Base-by-base conservation (phyloP, 2,888 invertebrate genomes). In the Pasiphila rectangulata region DNA sequence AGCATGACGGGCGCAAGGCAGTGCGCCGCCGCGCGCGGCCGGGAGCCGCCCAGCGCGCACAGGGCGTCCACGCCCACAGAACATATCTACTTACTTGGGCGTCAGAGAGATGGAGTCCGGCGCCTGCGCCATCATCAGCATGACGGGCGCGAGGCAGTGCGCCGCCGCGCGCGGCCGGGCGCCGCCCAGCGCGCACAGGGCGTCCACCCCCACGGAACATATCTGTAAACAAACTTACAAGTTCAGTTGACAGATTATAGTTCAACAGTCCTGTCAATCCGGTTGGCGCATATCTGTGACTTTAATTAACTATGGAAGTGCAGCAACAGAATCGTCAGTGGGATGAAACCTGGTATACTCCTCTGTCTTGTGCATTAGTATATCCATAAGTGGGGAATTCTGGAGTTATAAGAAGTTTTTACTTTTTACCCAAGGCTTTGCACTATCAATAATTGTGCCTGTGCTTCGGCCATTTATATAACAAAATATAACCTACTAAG, bases 21-120 rank as follows among this genome's bases (percentile, higher is more conserved):
- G 56, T 80, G 83, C 46, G 72, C 67, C 5, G 82, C 83, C 51
- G 75, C 82, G 0, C 59, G 59, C 10, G 75, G 60, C 1, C 84
- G 71, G 3, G 46, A 42, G 1, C 77, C 72, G 9, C 45, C 20
- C 51, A 89, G 47, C 12, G 61, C 61, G 17, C 64, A 61, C 32
- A 88, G 53, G 0, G 76, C 78, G 0, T 57, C 53, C 30, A 79
- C 79, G 12, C 87, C 84, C 6, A 65, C 63, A 0, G 81, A 73
- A 44, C 88, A 88, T 21, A 82, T 79, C 87, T 85, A n/a, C n/a
- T 61, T 40, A 84, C 85, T 71, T 71, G 23, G 82, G 83, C 1
- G 86, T 86, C 45, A 77, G 69, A 0, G 78, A 65, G 47, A 88
- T 61, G 24, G 86, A 85, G 45, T 83, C 86, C 0, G 86, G 86